These are phyloP conservation scores for Bruchidius siliquastri DNA, from an alignment of 2,888 invertebrate genomes.

Conservation along the genomic window DNA sequence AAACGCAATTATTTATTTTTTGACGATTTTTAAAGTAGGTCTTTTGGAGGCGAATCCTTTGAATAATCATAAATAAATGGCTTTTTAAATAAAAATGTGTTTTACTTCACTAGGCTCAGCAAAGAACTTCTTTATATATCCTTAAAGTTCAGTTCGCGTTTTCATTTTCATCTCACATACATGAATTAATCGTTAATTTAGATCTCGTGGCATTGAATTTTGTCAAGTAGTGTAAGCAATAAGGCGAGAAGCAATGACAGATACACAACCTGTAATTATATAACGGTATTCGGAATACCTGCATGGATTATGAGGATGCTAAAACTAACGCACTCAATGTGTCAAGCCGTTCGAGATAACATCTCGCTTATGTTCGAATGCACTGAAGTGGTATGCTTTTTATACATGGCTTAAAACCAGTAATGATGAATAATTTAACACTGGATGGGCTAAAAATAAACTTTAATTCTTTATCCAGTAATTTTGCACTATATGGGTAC, in stretches of 20 bases:
- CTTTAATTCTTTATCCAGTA: background rate
- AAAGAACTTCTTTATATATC: no score
- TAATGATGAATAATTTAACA: background rate
- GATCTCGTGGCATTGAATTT: no score
- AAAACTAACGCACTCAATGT: background rate
- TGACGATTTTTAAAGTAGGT: no score
- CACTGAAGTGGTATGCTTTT: background rate
- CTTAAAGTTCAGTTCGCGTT: no score
- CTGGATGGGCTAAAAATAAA: background rate
- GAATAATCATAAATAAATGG: no score
- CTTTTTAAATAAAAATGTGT: no score
- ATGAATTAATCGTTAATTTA: no score
- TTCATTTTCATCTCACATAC: no score
- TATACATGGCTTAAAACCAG: background rate
- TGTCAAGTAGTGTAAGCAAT: background rate
- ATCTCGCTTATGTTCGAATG: background rate
- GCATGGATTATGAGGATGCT: background rate
- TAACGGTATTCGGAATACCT: background rate
- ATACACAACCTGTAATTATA: background rate
- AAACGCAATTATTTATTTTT: no score
- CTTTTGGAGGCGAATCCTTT: no score
- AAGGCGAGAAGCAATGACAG: background rate
- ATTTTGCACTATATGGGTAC: background rate
- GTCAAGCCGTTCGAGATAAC: background rate
- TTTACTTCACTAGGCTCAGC: no score